phyloP scores from a whole-genome alignment of 2,113 vertebrate species.

The Trogon melanurus region DNA sequence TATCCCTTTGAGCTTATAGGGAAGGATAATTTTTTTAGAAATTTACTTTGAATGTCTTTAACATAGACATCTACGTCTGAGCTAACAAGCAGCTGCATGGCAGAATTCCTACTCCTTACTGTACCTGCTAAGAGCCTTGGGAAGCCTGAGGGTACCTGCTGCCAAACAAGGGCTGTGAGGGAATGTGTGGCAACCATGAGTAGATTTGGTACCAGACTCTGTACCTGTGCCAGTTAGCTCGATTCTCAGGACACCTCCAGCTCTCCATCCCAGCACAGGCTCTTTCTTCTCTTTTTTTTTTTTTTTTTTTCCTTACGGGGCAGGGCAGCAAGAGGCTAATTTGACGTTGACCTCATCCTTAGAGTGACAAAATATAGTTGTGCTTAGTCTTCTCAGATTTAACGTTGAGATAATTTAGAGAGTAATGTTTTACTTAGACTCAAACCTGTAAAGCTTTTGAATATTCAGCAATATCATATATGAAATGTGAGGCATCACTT shows the following conservation, averaged over 20 bases:
- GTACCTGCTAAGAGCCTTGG: neutral
- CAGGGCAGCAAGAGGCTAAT: neutral
- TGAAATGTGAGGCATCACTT: neutral
- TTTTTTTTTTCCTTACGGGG: neutral
- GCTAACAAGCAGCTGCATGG: neutral
- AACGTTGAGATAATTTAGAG: neutral
- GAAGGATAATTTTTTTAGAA: neutral
- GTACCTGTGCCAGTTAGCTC: neutral
- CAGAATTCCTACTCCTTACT: neutral
- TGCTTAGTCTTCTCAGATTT: neutral
- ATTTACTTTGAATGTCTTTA: neutral
- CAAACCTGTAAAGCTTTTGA: neutral
- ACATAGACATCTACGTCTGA: neutral
- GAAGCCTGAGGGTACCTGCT: neutral
- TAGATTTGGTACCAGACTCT: neutral
- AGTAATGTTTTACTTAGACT: neutral
- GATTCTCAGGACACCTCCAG: neutral
- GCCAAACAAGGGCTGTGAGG: neutral
- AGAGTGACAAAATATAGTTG: neutral
- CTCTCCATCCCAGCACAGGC: neutral
- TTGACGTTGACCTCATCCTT: neutral
- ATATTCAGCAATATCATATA: neutral
- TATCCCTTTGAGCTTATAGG: neutral
- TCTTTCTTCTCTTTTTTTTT: neutral
- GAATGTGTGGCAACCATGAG: neutral